Evolutionary conservation across 2,797 vertebrate genomes (phyloP), one percentile per base, ranked within the genome.

Genomic region (Siniperca undulata): DNA sequence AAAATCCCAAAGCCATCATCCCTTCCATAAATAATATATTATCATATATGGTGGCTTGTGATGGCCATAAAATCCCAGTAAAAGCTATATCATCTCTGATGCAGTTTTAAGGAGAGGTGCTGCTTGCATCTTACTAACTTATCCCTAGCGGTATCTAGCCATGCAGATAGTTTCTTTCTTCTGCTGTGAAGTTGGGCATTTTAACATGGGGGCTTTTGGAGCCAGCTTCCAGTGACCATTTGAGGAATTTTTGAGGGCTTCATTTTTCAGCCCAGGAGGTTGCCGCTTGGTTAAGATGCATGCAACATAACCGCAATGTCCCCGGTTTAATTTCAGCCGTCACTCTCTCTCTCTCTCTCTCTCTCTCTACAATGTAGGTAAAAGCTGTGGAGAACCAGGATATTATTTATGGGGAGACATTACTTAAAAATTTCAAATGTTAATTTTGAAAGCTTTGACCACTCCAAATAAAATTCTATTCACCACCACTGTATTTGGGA

Each of bases 101-200:
- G 2, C 5, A 46, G 9, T 48, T 24, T 10, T 17, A 50, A 9
- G 14, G 10, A 16, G 19, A 34, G 9, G 42, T 44, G 24, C 24
- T 53, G 58, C 46, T 78, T 53, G 34, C 12, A 76, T 24, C 14
- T 46, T 10, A 10, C n/a, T 72, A 52, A 48, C 14, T n/a, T 65
- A 42, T 9, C 40, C 53, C 38, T 14, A 16, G 66, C 20, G 3
- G 48, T 10, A 38, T 38, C 27, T 14, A 3, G n/a, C n/a, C 19
- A 34, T 24, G 27, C 19, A 20, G 19, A 20, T 48, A 19, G 46
- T 7, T 48, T 30, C 30, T 30, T 30, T 30, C 30, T 30, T 30
- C 30, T 30, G 30, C 30, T 30, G 30, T 30, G 30, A 30, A 30
- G 30, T 30, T 30, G 30, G 30, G 30, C 30, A 30, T 30, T 30